phyloP scores from a whole-genome alignment of 2,113 vertebrate species.

The Clarias macrocephalus region DNA sequence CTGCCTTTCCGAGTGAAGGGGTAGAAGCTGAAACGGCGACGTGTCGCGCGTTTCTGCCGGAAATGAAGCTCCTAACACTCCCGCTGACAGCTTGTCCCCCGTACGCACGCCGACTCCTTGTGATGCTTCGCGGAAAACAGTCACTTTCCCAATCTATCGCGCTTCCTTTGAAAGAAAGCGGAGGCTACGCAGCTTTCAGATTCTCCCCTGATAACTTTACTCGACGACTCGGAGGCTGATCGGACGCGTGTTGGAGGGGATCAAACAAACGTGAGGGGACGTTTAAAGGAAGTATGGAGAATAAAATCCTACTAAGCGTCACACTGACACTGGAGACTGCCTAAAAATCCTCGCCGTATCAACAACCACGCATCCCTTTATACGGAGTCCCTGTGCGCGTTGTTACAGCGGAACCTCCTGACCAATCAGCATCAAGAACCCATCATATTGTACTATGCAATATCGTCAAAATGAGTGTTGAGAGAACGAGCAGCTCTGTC shows the following conservation, averaged over 20 bases:
- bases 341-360: not conserved
- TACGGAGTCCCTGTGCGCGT: not conserved
- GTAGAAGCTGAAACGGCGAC: constrained; percentile 42
- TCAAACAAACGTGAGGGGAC: not conserved
- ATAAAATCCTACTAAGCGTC: not conserved
- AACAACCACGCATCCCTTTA: not conserved
- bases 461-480: not conserved
- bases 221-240: not conserved
- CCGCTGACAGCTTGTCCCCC: constrained; percentile 41
- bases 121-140: constrained; percentile 53
- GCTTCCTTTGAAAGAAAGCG: constrained; percentile 8
- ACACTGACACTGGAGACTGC: not conserved
- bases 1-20: constrained; percentile 26
- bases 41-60: not conserved
- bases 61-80: constrained; percentile 50
- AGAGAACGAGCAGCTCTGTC: not conserved
- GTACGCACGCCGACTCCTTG: not conserved
- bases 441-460: not conserved
- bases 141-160: constrained; percentile 26
- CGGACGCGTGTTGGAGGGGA: not conserved
- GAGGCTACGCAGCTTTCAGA: constrained; percentile 29
- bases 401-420: not conserved
- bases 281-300: not conserved
- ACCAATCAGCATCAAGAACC: not conserved
- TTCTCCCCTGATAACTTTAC: constrained; percentile 25